phyloP scores from a whole-genome alignment of 1,140 invertebrate species.

The Orussus abietinus region DNA sequence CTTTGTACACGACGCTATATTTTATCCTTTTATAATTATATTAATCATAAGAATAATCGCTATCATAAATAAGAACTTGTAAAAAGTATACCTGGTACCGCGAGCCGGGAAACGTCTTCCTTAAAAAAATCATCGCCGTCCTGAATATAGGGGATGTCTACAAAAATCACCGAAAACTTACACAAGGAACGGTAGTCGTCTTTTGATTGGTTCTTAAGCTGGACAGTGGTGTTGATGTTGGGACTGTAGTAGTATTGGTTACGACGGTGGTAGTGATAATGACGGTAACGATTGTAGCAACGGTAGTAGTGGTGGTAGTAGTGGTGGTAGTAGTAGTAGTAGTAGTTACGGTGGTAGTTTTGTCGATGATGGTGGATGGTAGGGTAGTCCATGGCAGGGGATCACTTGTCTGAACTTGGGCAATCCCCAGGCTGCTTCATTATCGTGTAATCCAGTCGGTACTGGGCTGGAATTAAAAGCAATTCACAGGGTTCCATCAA shows the following conservation, averaged over 20 bases:
- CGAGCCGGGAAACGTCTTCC: constrained; percentile 30
- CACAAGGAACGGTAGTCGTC: constrained; percentile 28
- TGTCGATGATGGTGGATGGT: constrained; percentile 17
- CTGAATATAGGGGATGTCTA: constrained; percentile 27
- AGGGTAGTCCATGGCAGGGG: constrained; percentile 41
- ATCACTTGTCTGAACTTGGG: constrained; percentile 52
- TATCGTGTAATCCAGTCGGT: constrained; percentile 50
- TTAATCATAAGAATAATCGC: constrained; percentile 34
- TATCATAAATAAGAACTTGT: constrained; percentile 50
- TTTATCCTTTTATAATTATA: constrained; percentile 25
- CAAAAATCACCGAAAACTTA: constrained; percentile 36
- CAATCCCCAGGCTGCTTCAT: constrained; percentile 50
- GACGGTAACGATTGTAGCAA: constrained; percentile 21
- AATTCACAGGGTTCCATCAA: constrained; percentile 12
- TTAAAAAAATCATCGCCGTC: constrained; percentile 32
- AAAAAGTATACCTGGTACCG: constrained; percentile 43
- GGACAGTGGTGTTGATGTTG: constrained; percentile 21
- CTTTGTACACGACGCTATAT: constrained; percentile 32
- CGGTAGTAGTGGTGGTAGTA: constrained; percentile 22
- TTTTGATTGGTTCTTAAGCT: constrained; percentile 29
- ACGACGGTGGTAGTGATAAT: constrained; percentile 15
- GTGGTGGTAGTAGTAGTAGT: constrained; percentile 26
- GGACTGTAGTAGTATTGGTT: constrained; percentile 23
- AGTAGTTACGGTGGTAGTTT: constrained; percentile 28
- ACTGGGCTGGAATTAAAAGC: constrained; percentile 52